Evolutionary conservation across 2,797 vertebrate genomes (phyloP).

Genomic region (Phataginus tricuspis): DNA sequence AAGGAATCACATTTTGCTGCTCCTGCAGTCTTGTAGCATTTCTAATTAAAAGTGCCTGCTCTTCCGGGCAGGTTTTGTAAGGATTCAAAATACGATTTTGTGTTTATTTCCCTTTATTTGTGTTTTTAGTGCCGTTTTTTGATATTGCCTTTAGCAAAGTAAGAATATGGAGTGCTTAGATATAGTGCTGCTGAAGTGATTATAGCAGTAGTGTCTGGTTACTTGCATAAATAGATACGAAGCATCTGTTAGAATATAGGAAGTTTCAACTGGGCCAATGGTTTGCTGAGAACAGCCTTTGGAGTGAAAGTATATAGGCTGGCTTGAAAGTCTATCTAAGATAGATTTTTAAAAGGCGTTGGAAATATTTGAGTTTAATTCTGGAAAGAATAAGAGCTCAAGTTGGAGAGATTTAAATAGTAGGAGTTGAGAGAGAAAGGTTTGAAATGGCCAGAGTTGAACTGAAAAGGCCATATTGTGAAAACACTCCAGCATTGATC

Average conservation of each 20-base stretch:
- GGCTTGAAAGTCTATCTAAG: neutral
- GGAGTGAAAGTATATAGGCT: neutral
- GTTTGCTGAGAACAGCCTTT: neutral
- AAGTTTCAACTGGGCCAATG: neutral
- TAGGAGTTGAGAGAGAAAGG: neutral
- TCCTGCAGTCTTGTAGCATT: slow-evolving; percentile 28
- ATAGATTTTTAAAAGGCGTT: neutral
- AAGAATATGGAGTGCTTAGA: slow-evolving; percentile 43
- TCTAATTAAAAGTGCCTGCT: slow-evolving; percentile 68
- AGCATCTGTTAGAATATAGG: neutral
- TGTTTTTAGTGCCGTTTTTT: slow-evolving; percentile 55
- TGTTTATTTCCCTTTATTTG: slow-evolving; percentile 64
- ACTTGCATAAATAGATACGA: slow-evolving; percentile 16
- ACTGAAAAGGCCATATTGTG: neutral
- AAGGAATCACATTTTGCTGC: slow-evolving; percentile 63
- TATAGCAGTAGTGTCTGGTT: neutral
- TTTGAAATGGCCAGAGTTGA: neutral
- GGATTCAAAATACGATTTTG: slow-evolving; percentile 54
- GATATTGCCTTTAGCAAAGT: slow-evolving; percentile 51
- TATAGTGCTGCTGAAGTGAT: slow-evolving; percentile 4
- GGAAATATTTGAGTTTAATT: slow-evolving; percentile 30
- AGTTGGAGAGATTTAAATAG: neutral
- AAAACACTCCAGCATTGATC: neutral
- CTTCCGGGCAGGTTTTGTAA: slow-evolving; percentile 57
- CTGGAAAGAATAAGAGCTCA: neutral